Percentiles rank a stretch among this genome's conserved stretches.
Evolutionary conservation across 2,797 vertebrate species (phyloP).

Genomic region (Lycodopsis pacificus): DNA sequence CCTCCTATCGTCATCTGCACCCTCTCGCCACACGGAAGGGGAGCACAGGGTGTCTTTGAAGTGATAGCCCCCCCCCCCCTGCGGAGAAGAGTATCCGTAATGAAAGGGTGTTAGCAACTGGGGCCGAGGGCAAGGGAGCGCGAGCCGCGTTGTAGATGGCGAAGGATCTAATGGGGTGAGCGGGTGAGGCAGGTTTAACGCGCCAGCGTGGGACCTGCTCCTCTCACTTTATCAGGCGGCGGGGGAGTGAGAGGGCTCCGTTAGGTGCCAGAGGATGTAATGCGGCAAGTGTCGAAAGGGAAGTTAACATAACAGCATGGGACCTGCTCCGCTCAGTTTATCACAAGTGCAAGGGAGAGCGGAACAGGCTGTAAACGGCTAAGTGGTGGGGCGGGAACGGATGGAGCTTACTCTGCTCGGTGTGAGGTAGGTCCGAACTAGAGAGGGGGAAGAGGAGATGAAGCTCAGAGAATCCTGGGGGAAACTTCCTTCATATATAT

Average conservation of each 20-base stretch:
- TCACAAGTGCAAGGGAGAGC: constrained; percentile 23
- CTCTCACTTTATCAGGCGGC: constrained; percentile 54
- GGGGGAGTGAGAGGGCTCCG: constrained; percentile 26
- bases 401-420: constrained; percentile 22
- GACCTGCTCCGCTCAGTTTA: constrained; percentile 51
- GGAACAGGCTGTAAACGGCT: constrained; percentile 33
- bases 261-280: constrained; percentile 46
- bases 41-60: constrained; percentile 59
- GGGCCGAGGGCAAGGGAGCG: constrained; percentile 36
- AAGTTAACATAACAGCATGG: constrained; percentile 57
- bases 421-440: constrained; percentile 21
- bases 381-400: constrained; percentile 38
- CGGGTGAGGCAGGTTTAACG: constrained; percentile 60
- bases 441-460: background rate
- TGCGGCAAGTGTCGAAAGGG: constrained; percentile 28
- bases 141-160: constrained; percentile 42
- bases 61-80: constrained; percentile 67
- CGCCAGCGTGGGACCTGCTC: constrained; percentile 57
- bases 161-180: constrained; percentile 64
- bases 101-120: constrained; percentile 66
- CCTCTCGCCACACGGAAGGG: constrained; percentile 39
- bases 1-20: constrained; percentile 42
- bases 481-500: too few relatives aligned
- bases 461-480: background rate
- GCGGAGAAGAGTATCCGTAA: constrained; percentile 59